These are phyloP conservation scores for Brevimyrus niger DNA, from an alignment of 2,113 vertebrate species.

Conservation along the genomic window DNA sequence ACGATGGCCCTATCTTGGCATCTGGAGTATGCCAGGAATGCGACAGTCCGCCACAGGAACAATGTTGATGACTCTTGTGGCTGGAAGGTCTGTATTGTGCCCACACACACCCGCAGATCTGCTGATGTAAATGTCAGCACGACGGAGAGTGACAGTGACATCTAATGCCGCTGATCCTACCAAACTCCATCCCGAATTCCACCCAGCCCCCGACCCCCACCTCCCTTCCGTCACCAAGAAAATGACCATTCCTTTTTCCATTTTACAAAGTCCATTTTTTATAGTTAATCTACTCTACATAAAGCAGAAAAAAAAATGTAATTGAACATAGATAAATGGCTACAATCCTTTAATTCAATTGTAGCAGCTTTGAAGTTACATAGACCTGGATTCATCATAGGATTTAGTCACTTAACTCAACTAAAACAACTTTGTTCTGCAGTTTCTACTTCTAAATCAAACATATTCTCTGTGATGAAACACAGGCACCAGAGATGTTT, in stretches of 20 bases:
- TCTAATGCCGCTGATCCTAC: conserved; percentile 7
- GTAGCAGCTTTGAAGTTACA: neutral
- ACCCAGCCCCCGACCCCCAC: neutral
- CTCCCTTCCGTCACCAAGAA: neutral
- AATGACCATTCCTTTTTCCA: neutral
- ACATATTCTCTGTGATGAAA: neutral
- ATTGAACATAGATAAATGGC: neutral
- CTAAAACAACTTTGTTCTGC: neutral
- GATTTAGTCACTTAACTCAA: neutral
- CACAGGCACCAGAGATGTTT: neutral
- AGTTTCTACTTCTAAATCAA: neutral
- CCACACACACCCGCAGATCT: conserved; percentile 41
- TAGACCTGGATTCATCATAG: neutral
- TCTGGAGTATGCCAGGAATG: conserved; percentile 32
- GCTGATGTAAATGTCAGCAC: conserved; percentile 58
- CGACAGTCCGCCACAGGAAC: conserved; percentile 9
- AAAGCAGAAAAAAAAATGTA: neutral
- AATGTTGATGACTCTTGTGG: conserved; percentile 17
- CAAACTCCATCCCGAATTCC: conserved; percentile 4
- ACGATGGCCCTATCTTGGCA: conserved; percentile 39
- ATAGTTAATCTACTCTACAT: neutral
- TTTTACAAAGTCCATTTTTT: neutral
- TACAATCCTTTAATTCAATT: neutral
- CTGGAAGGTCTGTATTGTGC: conserved; percentile 41
- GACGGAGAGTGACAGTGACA: conserved; percentile 19